Percentiles rank a stretch among this genome's conserved stretches.
Evolutionary conservation across 2,888 invertebrate species (phyloP).

Genomic region (Melikaiella ostensackeni): DNA sequence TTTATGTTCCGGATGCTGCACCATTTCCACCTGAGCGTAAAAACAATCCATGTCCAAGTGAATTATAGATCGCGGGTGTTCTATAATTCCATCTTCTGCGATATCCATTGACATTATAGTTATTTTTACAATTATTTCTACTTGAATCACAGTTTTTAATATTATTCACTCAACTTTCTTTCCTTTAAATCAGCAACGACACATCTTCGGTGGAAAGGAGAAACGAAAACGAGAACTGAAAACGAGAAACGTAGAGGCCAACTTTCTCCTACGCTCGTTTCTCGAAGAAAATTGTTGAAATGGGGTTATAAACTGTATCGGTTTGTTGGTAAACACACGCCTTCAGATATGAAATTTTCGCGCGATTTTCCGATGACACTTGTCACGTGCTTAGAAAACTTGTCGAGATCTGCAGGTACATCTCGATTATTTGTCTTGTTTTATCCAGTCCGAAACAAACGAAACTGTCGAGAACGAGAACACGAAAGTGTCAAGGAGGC

Average conservation of each 20-base stretch:
- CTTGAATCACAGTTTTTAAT: slow-evolving; percentile 42
- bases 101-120: slow-evolving; percentile 66
- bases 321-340: slow-evolving; percentile 38
- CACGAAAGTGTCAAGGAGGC: slow-evolving; percentile 8
- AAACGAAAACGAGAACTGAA: slow-evolving; percentile 37
- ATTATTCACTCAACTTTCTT: slow-evolving; percentile 66
- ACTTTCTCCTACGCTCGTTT: slow-evolving; percentile 36
- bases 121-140: slow-evolving; percentile 36
- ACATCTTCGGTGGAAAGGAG: slow-evolving; percentile 66
- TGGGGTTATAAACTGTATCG: slow-evolving; percentile 36
- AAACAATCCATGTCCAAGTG: slow-evolving; percentile 91
- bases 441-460: background rate
- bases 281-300: slow-evolving; percentile 29
- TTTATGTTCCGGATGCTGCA: slow-evolving; percentile 84
- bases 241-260: slow-evolving; percentile 21
- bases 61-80: slow-evolving; percentile 85
- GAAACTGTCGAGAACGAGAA: slow-evolving; percentile 10
- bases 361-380: slow-evolving; percentile 30
- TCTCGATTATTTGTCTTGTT: background rate
- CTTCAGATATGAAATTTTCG: slow-evolving; percentile 33
- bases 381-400: slow-evolving; percentile 25
- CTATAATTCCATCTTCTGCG: slow-evolving; percentile 64
- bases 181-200: slow-evolving; percentile 94
- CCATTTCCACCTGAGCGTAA: slow-evolving; percentile 92
- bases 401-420: background rate